Conservation (phyloP, 92 coral and sea anemone genomes). For the Porites rus region DNA sequence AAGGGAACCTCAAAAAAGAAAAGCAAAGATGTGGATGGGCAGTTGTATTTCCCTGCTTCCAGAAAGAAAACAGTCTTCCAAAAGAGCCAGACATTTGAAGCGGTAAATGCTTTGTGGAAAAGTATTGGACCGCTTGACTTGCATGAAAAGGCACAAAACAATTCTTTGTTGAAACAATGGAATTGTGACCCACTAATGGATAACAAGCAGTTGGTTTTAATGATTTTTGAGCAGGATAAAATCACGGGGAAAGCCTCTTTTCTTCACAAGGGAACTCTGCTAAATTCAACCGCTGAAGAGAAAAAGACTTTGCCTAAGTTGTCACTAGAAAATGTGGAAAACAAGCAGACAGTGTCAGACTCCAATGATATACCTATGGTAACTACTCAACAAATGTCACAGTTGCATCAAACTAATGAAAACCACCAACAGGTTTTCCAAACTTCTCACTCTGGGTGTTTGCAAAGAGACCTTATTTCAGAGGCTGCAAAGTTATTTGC, state of each 20-base stretch:
- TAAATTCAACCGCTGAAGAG: not conserved
- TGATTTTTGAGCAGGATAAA: slow-evolving; percentile 30
- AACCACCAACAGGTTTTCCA: not conserved
- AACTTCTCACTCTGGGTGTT: not conserved
- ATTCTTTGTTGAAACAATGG: slow-evolving; percentile 11
- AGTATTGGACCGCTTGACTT: not conserved
- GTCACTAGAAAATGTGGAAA: not conserved
- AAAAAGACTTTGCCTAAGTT: not conserved
- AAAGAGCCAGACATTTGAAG: not conserved
- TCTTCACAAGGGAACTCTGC: not conserved
- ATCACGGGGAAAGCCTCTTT: slow-evolving; percentile 9
- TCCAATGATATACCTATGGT: not conserved
- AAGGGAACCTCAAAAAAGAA: not conserved
- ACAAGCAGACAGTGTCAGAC: not conserved
- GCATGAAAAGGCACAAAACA: not conserved
- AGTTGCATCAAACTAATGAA: not conserved
- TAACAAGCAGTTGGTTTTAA: slow-evolving; percentile 34
- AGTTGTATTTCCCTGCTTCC: not conserved
- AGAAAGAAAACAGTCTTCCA: not conserved
- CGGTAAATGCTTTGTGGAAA: slow-evolving; percentile 7
- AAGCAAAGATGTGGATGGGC: not conserved
- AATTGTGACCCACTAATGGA: slow-evolving; percentile 31
- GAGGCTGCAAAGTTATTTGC: slow-evolving; percentile 19
- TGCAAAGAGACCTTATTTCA: not conserved
- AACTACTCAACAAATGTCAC: not conserved